Conservation (phyloP, 2,113 vertebrate genomes). For the Plestiodon gilberti region DNA sequence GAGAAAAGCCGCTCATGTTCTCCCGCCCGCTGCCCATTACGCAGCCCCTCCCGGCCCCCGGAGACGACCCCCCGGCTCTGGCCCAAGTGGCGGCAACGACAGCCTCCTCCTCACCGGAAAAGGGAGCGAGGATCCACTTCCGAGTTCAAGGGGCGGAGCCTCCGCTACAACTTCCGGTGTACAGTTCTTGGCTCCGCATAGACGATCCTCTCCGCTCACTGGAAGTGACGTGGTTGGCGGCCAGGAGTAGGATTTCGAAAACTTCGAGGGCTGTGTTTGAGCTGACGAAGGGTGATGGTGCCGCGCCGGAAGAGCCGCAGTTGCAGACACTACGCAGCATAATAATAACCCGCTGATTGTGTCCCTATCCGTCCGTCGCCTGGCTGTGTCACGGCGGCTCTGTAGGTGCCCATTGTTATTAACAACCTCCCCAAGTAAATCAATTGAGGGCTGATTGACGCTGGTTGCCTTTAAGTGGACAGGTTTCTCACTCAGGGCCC, state of each 20-base stretch:
- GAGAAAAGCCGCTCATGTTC: constrained; percentile 15
- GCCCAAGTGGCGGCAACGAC: constrained; percentile 47
- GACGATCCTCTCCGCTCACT: constrained; percentile 11
- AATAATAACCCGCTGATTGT: too few species aligned
- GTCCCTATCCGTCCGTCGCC: too few species aligned
- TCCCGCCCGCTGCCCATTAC: constrained; percentile 48
- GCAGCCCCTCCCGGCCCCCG: constrained; percentile 49
- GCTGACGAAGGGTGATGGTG: neutral
- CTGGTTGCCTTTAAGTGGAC: too few species aligned
- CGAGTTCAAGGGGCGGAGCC: constrained; percentile 47
- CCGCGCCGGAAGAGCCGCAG: neutral
- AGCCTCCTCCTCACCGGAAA: constrained; percentile 64
- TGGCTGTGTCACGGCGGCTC: neutral
- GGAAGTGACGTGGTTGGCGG: neutral
- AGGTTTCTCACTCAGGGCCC: too few species aligned
- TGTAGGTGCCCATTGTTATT: too few species aligned
- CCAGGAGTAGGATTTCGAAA: neutral
- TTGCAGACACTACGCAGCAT: neutral
- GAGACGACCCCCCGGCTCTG: constrained; percentile 44
- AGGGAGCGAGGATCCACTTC: constrained; percentile 46
- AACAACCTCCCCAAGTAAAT: too few species aligned
- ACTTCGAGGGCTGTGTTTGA: neutral
- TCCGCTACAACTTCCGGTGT: constrained; percentile 41
- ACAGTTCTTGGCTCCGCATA: neutral
- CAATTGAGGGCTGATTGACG: too few species aligned